These are phyloP conservation scores for Rostratula benghalensis DNA, from an alignment of 2,113 vertebrate species.

Conservation along the genomic window DNA sequence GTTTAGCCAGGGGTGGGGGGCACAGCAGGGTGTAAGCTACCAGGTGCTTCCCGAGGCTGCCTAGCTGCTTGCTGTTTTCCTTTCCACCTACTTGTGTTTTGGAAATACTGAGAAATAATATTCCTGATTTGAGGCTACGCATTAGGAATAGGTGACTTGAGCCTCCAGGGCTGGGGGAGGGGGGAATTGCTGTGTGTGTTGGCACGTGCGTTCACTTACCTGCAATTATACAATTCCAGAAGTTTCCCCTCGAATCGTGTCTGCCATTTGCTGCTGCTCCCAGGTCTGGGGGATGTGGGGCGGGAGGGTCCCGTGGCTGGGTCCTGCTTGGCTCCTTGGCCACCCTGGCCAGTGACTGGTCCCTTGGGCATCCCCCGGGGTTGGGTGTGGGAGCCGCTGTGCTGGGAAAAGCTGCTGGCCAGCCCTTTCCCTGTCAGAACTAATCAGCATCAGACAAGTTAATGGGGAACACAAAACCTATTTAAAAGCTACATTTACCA, in stretches of 20 bases:
- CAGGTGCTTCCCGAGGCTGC: not conserved
- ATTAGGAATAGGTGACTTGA: not conserved
- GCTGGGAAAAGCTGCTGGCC: slow-evolving; percentile 78
- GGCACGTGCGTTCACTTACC: rapidly evolving
- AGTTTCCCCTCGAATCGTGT: rapidly evolving
- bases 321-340: rapidly evolving
- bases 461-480: slow-evolving; percentile 94
- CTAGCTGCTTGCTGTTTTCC: not conserved
- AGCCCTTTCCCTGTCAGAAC: slow-evolving; percentile 84
- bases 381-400: slow-evolving; percentile 28
- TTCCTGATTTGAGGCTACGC: not conserved
- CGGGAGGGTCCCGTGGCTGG: rapidly evolving
- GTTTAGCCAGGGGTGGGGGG: not conserved
- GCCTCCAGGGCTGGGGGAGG: not conserved
- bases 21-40: rapidly evolving
- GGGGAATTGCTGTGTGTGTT: not conserved
- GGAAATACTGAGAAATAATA: not conserved
- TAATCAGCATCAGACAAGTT: slow-evolving; percentile 89
- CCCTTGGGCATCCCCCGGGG: not conserved
- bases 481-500: slow-evolving; percentile 99
- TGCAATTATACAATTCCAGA: not conserved
- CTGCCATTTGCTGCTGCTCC: not conserved
- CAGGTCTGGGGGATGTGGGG: not conserved
- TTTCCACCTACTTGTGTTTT: not conserved
- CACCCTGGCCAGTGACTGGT: rapidly evolving